Base-by-base conservation (phyloP, 2,113 vertebrate species). In the Platycercus adscitus region DNA sequence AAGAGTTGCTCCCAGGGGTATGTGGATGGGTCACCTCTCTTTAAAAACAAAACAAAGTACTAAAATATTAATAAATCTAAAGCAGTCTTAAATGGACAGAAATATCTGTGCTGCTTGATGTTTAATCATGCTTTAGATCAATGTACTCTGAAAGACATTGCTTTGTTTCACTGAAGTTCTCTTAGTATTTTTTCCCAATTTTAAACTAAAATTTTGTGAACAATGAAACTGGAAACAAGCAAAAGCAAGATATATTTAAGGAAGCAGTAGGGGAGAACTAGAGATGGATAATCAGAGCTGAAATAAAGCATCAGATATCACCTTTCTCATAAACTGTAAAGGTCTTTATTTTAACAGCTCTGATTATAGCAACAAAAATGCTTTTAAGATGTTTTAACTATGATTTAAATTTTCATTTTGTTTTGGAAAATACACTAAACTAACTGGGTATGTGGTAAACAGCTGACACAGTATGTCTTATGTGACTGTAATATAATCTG, bases 381-480 rank as follows among this genome's bases (percentile, higher is more conserved):
- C 81, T 97, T 96, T 93, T 89, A 95, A 56, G 82, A 82, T 26
- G 17, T 52, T 69, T 91, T 68, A 82, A 89, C 47, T 88, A 85
- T 89, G 86, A 97, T 96, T 95, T 83, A 94, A 84, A 69, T 94
- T 95, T 96, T 94, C 10, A 14, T 96, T 96, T 97, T 97, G 91
- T 94, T 97, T 97, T 96, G 96, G 95, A 96, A 96, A 97, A 95
- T 79, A 14, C 33, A 44, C 77, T 85, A 88, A 92, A 86, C 52
- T 71, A 86, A 26, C 83, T 86, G 71, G 56, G 35, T 93, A 86
- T 46, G 47, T 93, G 93, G 73, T 75, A 86, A 97, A 93, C 87
- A 95, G 91, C 95, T 97, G 92, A 94, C 72, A 86, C 39, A 49
- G 81, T 60, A 52, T 73, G 35, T 79, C 64, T 96, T 86, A 24